phyloP scores from a whole-genome alignment of 2,113 vertebrate genomes.

The Dromiciops gliroides region DNA sequence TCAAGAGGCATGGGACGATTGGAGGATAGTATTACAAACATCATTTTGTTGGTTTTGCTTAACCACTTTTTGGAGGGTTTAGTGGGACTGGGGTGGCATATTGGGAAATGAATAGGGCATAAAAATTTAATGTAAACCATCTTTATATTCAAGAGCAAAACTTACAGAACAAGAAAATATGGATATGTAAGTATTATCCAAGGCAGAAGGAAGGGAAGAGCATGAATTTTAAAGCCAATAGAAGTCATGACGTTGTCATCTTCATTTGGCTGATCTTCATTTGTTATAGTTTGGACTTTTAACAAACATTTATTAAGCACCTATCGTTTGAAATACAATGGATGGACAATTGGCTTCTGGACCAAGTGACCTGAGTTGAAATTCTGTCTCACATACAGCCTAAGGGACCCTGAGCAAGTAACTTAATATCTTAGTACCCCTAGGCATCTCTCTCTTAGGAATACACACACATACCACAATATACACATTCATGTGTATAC shows the following conservation, averaged over 20 bases:
- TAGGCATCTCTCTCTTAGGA: background rate
- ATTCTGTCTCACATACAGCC: no score
- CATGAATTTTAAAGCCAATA: conserved; percentile 10
- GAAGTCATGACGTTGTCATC: background rate
- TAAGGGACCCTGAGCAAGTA: background rate
- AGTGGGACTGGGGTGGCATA: background rate
- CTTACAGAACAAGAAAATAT: conserved; percentile 16
- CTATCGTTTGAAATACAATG: background rate
- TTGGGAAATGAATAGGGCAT: background rate
- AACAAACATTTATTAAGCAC: background rate
- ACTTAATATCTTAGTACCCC: background rate
- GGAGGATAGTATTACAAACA: background rate
- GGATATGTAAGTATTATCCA: background rate
- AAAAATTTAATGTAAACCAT: background rate
- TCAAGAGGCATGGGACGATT: background rate
- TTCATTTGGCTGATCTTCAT: background rate
- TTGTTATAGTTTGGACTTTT: background rate
- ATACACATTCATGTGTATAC: background rate
- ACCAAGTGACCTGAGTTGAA: background rate
- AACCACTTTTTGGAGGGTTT: background rate
- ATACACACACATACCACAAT: background rate
- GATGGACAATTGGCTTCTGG: background rate
- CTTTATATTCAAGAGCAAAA: background rate
- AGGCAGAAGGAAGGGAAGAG: background rate
- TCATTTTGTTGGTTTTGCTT: background rate